Base-by-base conservation (phyloP, 1,140 invertebrate species). In the Plutomurus gul region DNA sequence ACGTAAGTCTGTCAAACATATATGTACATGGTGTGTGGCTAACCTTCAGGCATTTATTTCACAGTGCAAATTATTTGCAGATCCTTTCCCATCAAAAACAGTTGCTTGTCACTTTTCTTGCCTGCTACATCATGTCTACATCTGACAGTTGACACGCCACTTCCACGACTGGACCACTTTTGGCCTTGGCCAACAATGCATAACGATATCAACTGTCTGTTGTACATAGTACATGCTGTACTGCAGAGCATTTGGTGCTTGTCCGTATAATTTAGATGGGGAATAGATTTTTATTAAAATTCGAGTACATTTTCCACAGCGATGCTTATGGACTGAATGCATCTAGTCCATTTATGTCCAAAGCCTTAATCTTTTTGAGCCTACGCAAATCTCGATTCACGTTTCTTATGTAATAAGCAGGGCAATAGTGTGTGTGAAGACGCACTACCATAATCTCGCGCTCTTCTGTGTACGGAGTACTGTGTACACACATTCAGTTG, bases 41-140 rank as follows among this genome's bases (percentile, higher is more conserved):
- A 60, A 60, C 51, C 51, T 60, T 56, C 51, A 56, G 25, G 22
- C n/a, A 3, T 60, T 25, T 16, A 36, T 60, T 25, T 60, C 56
- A 36, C 27, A 65, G 3, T 65, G 56, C 56, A 65, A 65, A 65
- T 65, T 65, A 65, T 65, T 65, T 65, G 56, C 56, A 65, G 56
- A 65, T 65, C 27, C 25, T 22, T 25, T 10, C n/a, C 10, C 0
- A 27, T 25, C 51, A 56, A 27, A 13, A 30, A 27, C 30, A n/a
- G 39, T 16, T 36, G 46, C 46, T 49, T 65, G 56, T 65, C 56
- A 65, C 56, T 65, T 33, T 56, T 65, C 47, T 33, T 65, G 56
- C 18, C 25, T 65, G 56, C 18, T 65, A 30, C 25, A 33, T 56
- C 51, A 30, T 56, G 25, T 60, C 51, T 13, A 30, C 51, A n/a